Percentiles rank a stretch among this genome's conserved stretches.
These are phyloP conservation scores for Fistularia commersonii DNA, from an alignment of 2,797 vertebrate genomes.

Conservation along the genomic window DNA sequence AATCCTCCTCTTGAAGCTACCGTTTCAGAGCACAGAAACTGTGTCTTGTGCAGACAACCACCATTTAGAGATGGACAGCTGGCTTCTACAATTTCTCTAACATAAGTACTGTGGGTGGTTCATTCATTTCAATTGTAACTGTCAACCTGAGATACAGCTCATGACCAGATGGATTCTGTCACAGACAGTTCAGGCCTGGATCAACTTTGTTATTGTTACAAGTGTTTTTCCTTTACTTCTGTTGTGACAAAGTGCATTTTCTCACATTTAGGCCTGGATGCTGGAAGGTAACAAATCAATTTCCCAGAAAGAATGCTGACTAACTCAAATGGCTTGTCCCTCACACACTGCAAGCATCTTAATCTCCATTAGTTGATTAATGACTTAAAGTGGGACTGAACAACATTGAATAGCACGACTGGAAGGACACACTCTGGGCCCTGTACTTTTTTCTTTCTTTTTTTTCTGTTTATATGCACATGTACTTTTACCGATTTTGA, in stretches of 20 bases:
- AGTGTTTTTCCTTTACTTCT: too few species aligned
- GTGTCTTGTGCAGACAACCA: background rate
- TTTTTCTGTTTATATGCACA: too few species aligned
- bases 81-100: conserved; percentile 1
- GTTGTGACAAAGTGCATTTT: too few species aligned
- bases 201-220: conserved; percentile 6
- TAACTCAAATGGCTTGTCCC: conserved; percentile 23
- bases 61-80: background rate
- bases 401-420: background rate
- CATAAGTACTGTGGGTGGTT: conserved; percentile 22
- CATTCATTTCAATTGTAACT: conserved; percentile 9
- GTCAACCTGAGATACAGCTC: conserved; percentile 14
- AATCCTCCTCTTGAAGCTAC: background rate
- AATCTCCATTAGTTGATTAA: conserved; percentile 11
- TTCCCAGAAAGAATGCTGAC: conserved; percentile 3
- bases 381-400: background rate
- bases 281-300: conserved; percentile 2
- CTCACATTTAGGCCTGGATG: too few species aligned
- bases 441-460: background rate
- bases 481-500: too few species aligned
- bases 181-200: background rate
- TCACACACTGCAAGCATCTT: conserved; percentile 8
- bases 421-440: background rate
- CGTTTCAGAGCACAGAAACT: conserved; percentile 1
- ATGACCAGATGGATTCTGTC: conserved; percentile 15